A percentile compares a stretch with the other conserved stretches of the same genome.
Conservation (phyloP, 2,113 vertebrate species). For the Spea multiplicata region DNA sequence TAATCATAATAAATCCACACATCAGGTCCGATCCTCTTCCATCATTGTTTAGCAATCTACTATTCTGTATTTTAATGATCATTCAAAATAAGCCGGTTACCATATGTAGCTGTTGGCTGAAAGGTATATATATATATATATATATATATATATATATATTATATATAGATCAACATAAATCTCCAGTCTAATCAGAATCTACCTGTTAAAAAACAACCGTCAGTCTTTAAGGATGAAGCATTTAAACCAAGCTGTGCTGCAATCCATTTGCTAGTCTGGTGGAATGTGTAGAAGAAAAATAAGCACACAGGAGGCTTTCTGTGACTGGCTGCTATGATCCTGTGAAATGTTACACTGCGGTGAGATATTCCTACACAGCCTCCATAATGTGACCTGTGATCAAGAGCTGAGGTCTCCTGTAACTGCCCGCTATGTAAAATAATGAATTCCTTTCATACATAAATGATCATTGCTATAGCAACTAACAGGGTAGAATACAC, state of each 20-base stretch:
- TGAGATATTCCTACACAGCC: conserved; percentile 47
- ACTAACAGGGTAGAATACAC: conserved; percentile 26
- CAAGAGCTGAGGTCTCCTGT: conserved; percentile 35
- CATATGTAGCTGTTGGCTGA: too few species aligned
- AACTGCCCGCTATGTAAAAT: conserved; percentile 35
- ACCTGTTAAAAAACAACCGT: background rate
- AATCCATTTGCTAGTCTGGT: background rate
- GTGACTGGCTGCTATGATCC: conserved; percentile 36
- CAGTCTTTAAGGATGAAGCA: background rate
- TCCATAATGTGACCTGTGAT: conserved; percentile 41
- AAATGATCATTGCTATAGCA: conserved; percentile 47
- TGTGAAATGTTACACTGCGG: conserved; percentile 61
- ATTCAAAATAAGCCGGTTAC: too few species aligned
- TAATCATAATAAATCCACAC: too few species aligned
- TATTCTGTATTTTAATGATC: too few species aligned
- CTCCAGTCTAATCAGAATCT: background rate
- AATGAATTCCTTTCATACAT: conserved; percentile 49
- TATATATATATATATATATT: too few species aligned
- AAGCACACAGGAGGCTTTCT: conserved; percentile 37
- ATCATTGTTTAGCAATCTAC: too few species aligned
- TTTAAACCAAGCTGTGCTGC: background rate
- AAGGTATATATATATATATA: too few species aligned
- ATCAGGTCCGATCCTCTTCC: too few species aligned
- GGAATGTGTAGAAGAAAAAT: conserved; percentile 25
- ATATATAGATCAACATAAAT: background rate